Evolutionary conservation across 1,140 invertebrate species (phyloP).

Genomic region (Agrypnia vestita): DNA sequence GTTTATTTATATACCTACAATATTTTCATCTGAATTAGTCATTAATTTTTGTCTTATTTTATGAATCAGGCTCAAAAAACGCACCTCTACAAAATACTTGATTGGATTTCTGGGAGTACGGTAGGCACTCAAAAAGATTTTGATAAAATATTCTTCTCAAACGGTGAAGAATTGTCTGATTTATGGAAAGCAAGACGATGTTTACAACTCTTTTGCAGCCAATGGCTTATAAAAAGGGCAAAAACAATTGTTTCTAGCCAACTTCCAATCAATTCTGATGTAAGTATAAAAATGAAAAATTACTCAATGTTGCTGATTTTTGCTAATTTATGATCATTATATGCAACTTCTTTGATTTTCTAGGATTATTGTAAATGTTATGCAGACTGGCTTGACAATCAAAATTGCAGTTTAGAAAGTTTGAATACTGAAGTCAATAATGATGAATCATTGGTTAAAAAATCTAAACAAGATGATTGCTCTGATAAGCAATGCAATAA

Average conservation of each 20-base stretch:
- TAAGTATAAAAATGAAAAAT: constrained; percentile 17
- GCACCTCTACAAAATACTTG: constrained; percentile 18
- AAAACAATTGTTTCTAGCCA: constrained; percentile 25
- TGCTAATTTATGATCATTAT: too few species aligned
- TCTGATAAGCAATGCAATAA: neutral
- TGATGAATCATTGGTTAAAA: neutral
- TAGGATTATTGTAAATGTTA: constrained; percentile 32
- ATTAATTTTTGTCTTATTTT: constrained; percentile 7
- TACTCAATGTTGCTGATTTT: too few species aligned
- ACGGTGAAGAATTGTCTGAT: constrained; percentile 25
- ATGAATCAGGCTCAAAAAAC: constrained; percentile 7
- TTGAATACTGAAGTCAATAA: neutral
- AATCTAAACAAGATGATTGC: neutral
- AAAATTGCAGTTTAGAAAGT: neutral
- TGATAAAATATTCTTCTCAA: constrained; percentile 25
- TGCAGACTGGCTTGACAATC: constrained; percentile 31
- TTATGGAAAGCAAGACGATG: constrained; percentile 42
- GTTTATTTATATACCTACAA: too few species aligned
- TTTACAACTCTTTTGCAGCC: constrained; percentile 40
- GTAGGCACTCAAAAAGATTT: constrained; percentile 36
- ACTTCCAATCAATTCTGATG: constrained; percentile 46
- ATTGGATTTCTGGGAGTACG: constrained; percentile 31
- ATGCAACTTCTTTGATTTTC: constrained; percentile 14
- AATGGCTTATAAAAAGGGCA: constrained; percentile 50
- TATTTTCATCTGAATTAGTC: neutral